phyloP scores from a whole-genome alignment of 1,140 invertebrate genomes.

The Aphelinus atriplicis region DNA sequence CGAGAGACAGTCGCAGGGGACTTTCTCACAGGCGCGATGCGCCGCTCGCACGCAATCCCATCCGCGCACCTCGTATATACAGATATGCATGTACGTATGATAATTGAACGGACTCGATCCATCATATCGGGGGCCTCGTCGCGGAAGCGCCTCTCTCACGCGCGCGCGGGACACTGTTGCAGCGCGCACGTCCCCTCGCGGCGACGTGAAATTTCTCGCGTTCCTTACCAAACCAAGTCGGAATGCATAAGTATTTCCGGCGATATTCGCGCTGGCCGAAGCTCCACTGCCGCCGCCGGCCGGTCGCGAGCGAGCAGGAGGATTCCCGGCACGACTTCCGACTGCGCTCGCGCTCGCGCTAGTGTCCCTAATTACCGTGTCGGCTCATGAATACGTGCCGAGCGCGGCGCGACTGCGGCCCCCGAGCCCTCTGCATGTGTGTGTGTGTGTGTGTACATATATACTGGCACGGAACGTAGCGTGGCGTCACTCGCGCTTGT shows the following conservation, averaged over 20 bases:
- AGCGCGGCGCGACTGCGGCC: conserved; percentile 36
- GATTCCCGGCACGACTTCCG: conserved; percentile 64
- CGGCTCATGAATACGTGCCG: conserved; percentile 67
- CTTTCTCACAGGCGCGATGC: too few species aligned
- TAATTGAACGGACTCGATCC: background rate
- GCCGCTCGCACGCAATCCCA: conserved; percentile 3
- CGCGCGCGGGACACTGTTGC: background rate
- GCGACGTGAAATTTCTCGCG: conserved; percentile 48
- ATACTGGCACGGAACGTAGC: conserved; percentile 62
- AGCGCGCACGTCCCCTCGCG: background rate
- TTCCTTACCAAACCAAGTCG: conserved; percentile 61
- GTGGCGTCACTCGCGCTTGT: conserved; percentile 65
- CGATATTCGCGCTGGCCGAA: conserved; percentile 49
- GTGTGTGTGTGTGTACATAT: too few species aligned
- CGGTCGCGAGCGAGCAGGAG: conserved; percentile 48
- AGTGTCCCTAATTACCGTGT: conserved; percentile 68
- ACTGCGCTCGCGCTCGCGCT: conserved; percentile 55
- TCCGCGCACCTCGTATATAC: background rate
- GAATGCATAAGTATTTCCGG: conserved; percentile 67
- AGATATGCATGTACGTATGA: background rate
- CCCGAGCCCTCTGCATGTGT: conserved; percentile 10
- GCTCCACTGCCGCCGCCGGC: conserved; percentile 36
- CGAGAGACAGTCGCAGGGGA: too few species aligned
- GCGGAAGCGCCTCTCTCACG: background rate
- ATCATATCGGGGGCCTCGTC: too few species aligned